Evolutionary conservation across 2,113 vertebrate species (phyloP).

Genomic region (Anarrhichthys ocellatus): DNA sequence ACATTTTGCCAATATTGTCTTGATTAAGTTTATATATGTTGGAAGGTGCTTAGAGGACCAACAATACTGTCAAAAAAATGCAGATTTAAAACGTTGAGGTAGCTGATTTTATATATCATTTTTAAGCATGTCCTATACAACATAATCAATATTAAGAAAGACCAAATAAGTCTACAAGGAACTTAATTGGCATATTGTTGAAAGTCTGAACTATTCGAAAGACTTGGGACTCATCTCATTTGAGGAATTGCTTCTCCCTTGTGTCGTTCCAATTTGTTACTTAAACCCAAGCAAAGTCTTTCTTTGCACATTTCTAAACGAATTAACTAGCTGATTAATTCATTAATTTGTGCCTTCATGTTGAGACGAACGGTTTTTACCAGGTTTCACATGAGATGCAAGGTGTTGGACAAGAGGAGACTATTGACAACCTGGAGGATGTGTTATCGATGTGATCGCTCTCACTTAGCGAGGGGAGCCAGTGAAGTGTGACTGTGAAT

Average conservation of each 20-base stretch:
- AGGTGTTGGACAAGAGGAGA: slow-evolving; percentile 43
- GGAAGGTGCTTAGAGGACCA: not conserved
- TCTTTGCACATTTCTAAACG: not conserved
- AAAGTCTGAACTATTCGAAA: not conserved
- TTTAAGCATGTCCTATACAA: not conserved
- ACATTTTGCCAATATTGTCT: not conserved
- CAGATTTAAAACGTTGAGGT: not conserved
- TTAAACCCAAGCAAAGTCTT: not conserved
- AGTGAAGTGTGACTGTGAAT: slow-evolving; percentile 70
- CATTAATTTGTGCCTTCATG: slow-evolving; percentile 27
- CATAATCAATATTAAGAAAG: not conserved
- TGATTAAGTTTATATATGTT: not conserved
- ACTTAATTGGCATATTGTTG: not conserved
- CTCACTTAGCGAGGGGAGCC: slow-evolving; percentile 61
- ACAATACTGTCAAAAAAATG: not conserved
- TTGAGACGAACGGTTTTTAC: slow-evolving; percentile 27
- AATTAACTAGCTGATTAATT: slow-evolving; percentile 27
- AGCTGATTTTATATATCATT: not conserved
- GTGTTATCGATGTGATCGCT: slow-evolving; percentile 71
- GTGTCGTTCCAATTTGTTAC: not conserved
- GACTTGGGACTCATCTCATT: not conserved
- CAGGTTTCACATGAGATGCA: slow-evolving; percentile 34
- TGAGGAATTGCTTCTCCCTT: not conserved
- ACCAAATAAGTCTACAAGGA: not conserved
- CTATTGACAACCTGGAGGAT: slow-evolving; percentile 65